A percentile compares a stretch with the other conserved stretches of the same genome.
Evolutionary conservation across 2,113 vertebrate genomes (phyloP).

Genomic region (Oceanites oceanicus): DNA sequence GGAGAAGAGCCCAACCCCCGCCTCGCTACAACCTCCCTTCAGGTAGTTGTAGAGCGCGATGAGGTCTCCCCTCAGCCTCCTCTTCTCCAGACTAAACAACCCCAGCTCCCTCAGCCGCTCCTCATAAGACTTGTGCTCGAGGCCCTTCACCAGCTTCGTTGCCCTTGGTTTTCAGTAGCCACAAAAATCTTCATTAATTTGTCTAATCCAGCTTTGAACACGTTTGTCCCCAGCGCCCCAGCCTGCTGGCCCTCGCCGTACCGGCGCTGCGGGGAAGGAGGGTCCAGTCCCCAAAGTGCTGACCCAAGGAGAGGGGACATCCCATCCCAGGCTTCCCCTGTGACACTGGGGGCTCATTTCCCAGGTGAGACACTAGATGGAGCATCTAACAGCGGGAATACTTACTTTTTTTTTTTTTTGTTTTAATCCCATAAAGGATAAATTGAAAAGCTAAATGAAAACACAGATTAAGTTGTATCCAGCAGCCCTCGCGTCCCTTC

Average conservation of each 20-base stretch:
- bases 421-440: neutral
- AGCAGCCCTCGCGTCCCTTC: neutral
- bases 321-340: neutral
- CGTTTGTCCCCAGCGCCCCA: accelerated
- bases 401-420: neutral
- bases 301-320: neutral
- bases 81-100: too few relatives aligned
- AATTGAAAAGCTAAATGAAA: neutral
- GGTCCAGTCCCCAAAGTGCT: accelerated
- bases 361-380: constrained; percentile 58
- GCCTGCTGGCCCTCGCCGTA: accelerated
- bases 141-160: too few relatives aligned
- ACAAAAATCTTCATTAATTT: neutral
- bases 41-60: too few relatives aligned
- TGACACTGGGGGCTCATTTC: neutral
- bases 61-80: too few relatives aligned
- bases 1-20: too few relatives aligned
- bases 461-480: neutral
- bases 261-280: accelerated
- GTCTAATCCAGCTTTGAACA: neutral
- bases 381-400: neutral
- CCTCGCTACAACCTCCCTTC: too few relatives aligned
- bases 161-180: neutral
- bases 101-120: too few relatives aligned
- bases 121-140: too few relatives aligned